Base-by-base conservation (phyloP, 2,888 invertebrate species). In the Dicyrtomina minuta region DNA sequence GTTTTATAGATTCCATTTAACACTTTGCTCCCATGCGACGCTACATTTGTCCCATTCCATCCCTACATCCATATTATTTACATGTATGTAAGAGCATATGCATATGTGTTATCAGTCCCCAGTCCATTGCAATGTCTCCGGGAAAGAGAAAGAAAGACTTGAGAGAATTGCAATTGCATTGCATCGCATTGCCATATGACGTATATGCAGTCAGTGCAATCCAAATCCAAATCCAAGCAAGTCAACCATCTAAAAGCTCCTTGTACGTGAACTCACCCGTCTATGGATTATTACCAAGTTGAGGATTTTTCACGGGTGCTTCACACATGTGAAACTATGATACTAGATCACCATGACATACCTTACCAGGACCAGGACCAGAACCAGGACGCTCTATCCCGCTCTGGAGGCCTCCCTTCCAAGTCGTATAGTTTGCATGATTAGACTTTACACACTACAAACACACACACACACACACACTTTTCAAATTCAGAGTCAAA, bases 291-390 rank as follows among this genome's bases (percentile, higher is more conserved):
- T 64, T 58, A 64, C 65, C 41, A 4, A 33, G 27, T 39, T 59
- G 56, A n/a, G 33, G 41, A 10, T 60, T 67, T 72, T 66, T 39
- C 62, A 69, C 55, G 65, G 56, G 39, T 41, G 71, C 68, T 72
- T 55, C 73, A 71, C 76, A 76, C 74, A 74, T 76, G 74, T 74
- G 67, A 55, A 62, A 51, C 4, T n/a, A n/a, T 33, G 33, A 8
- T 5, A 8, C 33, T 33, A 33, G 33, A 33, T 33, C 33, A 33
- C 3, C 33, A n/a, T 33, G 33, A 33, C 33, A n/a, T n/a, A n/a
- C n/a, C n/a, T n/a, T n/a, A n/a, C n/a, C n/a, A n/a, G n/a, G n/a
- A n/a, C n/a, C n/a, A n/a, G n/a, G n/a, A n/a, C n/a, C n/a, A n/a
- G n/a, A n/a, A n/a, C n/a, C n/a, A n/a, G n/a, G n/a, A n/a, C n/a